Evolutionary conservation across 2,113 vertebrate genomes (phyloP), one percentile per base, ranked within the genome.

Genomic region (Macroglossus sobrinus): DNA sequence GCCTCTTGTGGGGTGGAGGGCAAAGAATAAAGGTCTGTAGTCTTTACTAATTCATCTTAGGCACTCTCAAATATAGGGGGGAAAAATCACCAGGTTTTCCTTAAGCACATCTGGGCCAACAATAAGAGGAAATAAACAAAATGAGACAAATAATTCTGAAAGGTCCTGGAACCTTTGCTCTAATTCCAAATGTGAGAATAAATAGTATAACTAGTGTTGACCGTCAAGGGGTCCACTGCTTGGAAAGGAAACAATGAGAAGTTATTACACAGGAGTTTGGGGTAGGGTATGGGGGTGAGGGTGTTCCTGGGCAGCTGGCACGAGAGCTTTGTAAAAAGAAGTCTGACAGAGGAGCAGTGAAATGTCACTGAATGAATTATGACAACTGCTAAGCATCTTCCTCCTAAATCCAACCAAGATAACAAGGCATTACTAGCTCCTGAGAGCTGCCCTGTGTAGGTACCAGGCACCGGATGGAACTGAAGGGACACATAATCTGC

Each of bases 191-290:
- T n/a, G 22, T 79, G 35, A 59, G 87, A 61, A 93, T 43, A 92
- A 61, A n/a, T 22, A 64, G 22, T 59, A 57, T 5, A 43, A 68
- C 59, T 38, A n/a, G 68, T 19, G 5, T 40, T 78, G 66, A 22
- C 75, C 75, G n/a, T 66, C 57, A 45, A 33, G 53, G 55, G 50
- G 21, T 21, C 87, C 59, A 9, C 35, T n/a, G 35, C 79, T 95
- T 92, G 84, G 90, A 93, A 94, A 94, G 75, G 84, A 84, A n/a
- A 63, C 33, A 47, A 45, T 92, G 84, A 66, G 71, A 92, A 84
- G 40, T 66, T 45, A 88, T 68, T 28, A 12, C 22, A 5, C 22
- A 45, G 68, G 71, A 79, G 50, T 19, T 33, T 5, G 3, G n/a
- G 10, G 16, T 35, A 24, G 6, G 18, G 38, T 8, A 30, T 50